phyloP scores from a whole-genome alignment of 2,113 vertebrate species.

The Bubo bubo region DNA sequence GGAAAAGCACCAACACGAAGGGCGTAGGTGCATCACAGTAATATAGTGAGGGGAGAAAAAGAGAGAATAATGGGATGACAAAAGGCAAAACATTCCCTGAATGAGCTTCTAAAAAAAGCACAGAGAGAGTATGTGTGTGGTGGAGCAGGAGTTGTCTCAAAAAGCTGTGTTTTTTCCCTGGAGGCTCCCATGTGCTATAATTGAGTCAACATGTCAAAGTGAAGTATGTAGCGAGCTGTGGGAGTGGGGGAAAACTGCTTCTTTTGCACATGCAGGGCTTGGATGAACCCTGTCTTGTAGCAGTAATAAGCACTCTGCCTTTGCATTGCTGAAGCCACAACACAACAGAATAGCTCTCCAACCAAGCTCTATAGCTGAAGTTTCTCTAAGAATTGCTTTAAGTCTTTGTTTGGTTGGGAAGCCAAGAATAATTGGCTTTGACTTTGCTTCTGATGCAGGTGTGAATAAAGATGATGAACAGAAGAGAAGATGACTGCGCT shows the following conservation, averaged over 20 bases:
- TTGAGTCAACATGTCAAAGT: constrained; percentile 49
- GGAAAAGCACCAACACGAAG: neutral
- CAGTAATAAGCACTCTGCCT: neutral
- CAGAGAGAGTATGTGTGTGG: neutral
- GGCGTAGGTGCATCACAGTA: neutral
- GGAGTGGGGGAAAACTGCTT: neutral
- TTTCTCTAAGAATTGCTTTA: constrained; percentile 1
- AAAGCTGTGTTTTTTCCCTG: neutral
- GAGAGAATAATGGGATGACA: neutral
- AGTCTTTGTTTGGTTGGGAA: neutral
- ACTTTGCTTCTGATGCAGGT: neutral
- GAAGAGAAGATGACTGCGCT: neutral
- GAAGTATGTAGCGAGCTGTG: constrained; percentile 23
- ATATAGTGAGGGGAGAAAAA: neutral
- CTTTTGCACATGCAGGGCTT: neutral
- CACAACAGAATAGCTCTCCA: neutral
- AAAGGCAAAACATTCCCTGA: neutral
- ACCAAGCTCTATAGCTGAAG: neutral
- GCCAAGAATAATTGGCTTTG: neutral
- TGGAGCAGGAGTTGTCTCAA: neutral
- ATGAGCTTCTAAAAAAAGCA: neutral
- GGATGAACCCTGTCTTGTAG: neutral
- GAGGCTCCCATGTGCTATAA: neutral
- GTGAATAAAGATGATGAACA: neutral
- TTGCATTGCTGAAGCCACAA: neutral